Evolutionary conservation across 2,113 vertebrate species (phyloP).

Genomic region (Proteles cristata): DNA sequence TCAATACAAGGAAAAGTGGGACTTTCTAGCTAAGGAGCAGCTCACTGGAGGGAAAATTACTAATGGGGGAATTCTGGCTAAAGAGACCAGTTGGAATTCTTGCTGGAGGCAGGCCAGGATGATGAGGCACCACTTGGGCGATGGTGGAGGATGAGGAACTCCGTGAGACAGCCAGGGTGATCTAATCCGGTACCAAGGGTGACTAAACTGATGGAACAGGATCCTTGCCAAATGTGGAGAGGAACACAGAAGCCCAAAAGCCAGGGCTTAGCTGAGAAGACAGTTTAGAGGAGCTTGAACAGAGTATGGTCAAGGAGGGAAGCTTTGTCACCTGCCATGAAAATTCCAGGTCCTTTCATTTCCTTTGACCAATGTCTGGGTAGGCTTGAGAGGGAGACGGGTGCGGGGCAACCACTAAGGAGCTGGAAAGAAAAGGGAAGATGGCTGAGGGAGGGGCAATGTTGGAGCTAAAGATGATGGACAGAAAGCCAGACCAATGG

Average conservation of each 20-base stretch:
- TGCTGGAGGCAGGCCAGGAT: not conserved
- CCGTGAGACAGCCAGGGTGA: not conserved
- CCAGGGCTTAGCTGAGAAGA: not conserved
- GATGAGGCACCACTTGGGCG: too few relatives aligned
- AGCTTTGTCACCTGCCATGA: not conserved
- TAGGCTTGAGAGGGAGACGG: not conserved
- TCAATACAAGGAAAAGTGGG: not conserved
- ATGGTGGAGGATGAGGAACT: not conserved
- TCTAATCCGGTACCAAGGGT: not conserved
- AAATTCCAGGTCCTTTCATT: not conserved
- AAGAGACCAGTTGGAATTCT: not conserved
- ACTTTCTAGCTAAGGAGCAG: not conserved
- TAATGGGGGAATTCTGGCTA: not conserved
- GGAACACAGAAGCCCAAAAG: not conserved
- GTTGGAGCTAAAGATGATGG: not conserved
- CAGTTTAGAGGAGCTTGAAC: not conserved
- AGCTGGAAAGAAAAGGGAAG: not conserved
- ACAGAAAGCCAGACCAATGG: slow-evolving; percentile 15
- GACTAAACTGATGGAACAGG: not conserved
- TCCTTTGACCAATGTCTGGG: not conserved
- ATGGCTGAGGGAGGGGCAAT: not conserved
- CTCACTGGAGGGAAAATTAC: not conserved
- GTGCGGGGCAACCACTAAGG: not conserved
- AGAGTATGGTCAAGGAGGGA: not conserved
- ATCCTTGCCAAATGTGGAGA: not conserved